These are phyloP conservation scores for Laodelphax striatellus DNA, from an alignment of 1,140 invertebrate genomes.

Conservation along the genomic window DNA sequence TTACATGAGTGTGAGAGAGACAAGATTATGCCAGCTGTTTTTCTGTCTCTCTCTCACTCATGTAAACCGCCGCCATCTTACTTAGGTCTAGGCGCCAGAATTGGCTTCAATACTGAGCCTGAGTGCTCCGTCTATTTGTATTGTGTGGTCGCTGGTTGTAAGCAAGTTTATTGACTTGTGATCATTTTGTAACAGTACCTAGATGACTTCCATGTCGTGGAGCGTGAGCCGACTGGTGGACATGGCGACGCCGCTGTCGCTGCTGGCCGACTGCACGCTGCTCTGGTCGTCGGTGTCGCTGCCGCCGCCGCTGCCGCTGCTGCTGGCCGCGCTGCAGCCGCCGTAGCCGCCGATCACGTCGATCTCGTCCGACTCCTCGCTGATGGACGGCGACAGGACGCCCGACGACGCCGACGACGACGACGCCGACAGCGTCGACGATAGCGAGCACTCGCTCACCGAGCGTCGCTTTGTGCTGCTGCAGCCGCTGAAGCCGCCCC, in stretches of 20 bases:
- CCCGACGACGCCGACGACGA: constrained; percentile 47
- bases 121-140: no score
- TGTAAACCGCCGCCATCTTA: no score
- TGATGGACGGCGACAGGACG: constrained; percentile 55
- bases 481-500: constrained; percentile 41
- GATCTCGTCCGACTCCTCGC: constrained; percentile 74
- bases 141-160: no score
- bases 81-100: no score
- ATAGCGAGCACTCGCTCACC: constrained; percentile 62
- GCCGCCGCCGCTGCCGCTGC: constrained; percentile 73
- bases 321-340: constrained; percentile 67
- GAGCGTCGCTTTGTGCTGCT: constrained; percentile 49
- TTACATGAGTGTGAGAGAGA: no score
- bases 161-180: no score
- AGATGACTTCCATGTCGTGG: constrained; percentile 29
- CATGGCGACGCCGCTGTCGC: constrained; percentile 65
- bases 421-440: constrained; percentile 53
- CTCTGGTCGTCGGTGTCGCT: constrained; percentile 75
- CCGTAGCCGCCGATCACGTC: constrained; percentile 81
- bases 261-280: constrained; percentile 61
- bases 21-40: no score
- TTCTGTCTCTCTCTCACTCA: no score
- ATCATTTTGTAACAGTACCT: no score
- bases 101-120: no score
- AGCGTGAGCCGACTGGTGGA: constrained; percentile 54